Conservation (phyloP, 37 sponge, comb jelly and placozoan genomes). For the Crambe crambe region DNA sequence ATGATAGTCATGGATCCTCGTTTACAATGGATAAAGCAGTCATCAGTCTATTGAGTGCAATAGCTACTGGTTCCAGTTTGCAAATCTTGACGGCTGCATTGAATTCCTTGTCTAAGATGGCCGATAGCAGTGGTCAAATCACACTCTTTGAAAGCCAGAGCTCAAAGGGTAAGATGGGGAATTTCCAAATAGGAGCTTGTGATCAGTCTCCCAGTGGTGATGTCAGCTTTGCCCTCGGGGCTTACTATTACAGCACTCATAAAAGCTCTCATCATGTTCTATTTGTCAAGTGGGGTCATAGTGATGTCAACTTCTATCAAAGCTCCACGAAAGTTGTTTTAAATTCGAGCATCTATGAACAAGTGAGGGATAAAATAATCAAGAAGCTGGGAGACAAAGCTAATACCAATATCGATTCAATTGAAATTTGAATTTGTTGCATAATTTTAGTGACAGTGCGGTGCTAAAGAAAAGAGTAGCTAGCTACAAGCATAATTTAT, state of each 20-base stretch:
- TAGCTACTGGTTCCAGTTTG: not conserved
- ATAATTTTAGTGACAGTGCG: too few relatives aligned
- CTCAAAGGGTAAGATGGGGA: not conserved
- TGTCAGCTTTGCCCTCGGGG: not conserved
- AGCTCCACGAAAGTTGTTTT: not conserved
- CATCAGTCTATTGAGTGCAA: not conserved
- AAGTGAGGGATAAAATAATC: not conserved
- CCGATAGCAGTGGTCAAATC: not conserved
- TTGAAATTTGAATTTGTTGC: not conserved
- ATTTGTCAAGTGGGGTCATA: not conserved
- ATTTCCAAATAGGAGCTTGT: not conserved
- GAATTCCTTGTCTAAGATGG: not conserved
- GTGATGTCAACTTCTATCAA: not conserved
- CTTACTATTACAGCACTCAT: not conserved
- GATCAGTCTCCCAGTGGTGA: not conserved
- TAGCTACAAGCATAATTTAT: too few relatives aligned
- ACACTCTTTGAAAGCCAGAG: not conserved
- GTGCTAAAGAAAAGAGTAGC: too few relatives aligned
- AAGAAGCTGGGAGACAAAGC: not conserved
- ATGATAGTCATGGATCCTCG: not conserved
- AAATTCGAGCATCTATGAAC: not conserved
- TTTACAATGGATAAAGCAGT: not conserved
- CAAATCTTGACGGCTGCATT: not conserved
- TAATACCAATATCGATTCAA: not conserved
- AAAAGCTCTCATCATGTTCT: not conserved